Percentiles rank a stretch among this genome's conserved stretches.
Conservation (phyloP, 2,888 invertebrate species). For the Pheosia gnoma region DNA sequence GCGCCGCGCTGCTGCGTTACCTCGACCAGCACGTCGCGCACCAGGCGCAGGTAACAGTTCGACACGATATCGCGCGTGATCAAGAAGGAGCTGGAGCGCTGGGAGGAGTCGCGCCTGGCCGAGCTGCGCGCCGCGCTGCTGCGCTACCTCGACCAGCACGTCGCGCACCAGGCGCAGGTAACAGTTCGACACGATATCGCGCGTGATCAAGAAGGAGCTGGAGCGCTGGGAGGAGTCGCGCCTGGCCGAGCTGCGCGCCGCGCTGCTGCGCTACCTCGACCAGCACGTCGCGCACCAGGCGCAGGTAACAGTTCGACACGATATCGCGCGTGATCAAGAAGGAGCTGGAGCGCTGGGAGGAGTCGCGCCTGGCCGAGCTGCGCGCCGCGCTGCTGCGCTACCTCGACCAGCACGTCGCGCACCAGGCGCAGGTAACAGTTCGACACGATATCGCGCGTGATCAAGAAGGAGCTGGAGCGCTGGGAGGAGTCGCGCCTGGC, state of each 20-base stretch:
- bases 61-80: constrained; percentile 97
- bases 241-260: constrained; percentile 94
- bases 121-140: constrained; percentile 96
- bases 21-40: constrained; percentile 97
- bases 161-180: constrained; percentile 97
- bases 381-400: constrained; percentile 95
- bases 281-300: constrained; percentile 97
- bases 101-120: constrained; percentile 93
- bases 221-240: constrained; percentile 95
- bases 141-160: constrained; percentile 95
- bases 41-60: constrained; percentile 98
- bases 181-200: constrained; percentile 97
- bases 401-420: constrained; percentile 96
- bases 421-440: constrained; percentile 98
- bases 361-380: constrained; percentile 94
- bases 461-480: constrained; percentile 96
- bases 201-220: constrained; percentile 96
- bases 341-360: constrained; percentile 96
- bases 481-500: constrained; percentile 94
- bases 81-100: constrained; percentile 96
- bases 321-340: constrained; percentile 97
- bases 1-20: constrained; percentile 94
- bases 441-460: constrained; percentile 96
- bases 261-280: constrained; percentile 96
- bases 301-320: constrained; percentile 97